A percentile compares a stretch with the other conserved stretches of the same genome.
These are phyloP conservation scores for Oscheius sp. DNA, from an alignment of 1,140 invertebrate genomes.

Conservation along the genomic window DNA sequence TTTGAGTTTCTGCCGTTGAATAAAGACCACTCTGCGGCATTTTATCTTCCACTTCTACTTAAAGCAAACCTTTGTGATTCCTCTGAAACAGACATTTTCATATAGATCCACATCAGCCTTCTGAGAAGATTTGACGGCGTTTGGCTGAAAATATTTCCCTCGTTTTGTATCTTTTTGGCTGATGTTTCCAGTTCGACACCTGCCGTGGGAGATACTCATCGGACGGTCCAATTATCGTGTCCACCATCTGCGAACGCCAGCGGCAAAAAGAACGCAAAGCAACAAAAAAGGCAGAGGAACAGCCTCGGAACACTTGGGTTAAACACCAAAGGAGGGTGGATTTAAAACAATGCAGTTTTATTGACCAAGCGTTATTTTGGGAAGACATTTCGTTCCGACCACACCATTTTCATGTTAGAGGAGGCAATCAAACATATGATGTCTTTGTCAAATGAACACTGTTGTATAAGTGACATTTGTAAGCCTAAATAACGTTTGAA, in stretches of 20 bases:
- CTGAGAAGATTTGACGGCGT: not conserved
- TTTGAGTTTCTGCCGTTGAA: not conserved
- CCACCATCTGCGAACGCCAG: not conserved
- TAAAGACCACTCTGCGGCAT: not conserved
- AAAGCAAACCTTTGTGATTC: not conserved
- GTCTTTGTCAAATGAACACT: too few relatives aligned
- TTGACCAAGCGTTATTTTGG: too few relatives aligned
- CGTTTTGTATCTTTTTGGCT: too few relatives aligned
- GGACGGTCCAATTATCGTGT: not conserved
- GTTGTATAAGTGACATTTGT: too few relatives aligned
- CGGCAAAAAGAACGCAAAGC: not conserved
- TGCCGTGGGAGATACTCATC: not conserved
- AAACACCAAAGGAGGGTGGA: too few relatives aligned
- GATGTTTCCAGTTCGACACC: not conserved
- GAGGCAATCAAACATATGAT: too few relatives aligned
- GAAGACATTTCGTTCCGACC: too few relatives aligned
- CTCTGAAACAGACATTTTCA: not conserved
- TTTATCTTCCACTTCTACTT: not conserved
- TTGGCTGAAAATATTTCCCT: not conserved
- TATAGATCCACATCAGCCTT: not conserved
- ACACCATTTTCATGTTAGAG: too few relatives aligned
- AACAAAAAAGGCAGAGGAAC: too few relatives aligned
- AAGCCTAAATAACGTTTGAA: too few relatives aligned
- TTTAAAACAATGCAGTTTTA: too few relatives aligned
- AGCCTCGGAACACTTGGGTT: too few relatives aligned